phyloP scores from a whole-genome alignment of 2,797 vertebrate species.

The Lepilemur septentrionalis region DNA sequence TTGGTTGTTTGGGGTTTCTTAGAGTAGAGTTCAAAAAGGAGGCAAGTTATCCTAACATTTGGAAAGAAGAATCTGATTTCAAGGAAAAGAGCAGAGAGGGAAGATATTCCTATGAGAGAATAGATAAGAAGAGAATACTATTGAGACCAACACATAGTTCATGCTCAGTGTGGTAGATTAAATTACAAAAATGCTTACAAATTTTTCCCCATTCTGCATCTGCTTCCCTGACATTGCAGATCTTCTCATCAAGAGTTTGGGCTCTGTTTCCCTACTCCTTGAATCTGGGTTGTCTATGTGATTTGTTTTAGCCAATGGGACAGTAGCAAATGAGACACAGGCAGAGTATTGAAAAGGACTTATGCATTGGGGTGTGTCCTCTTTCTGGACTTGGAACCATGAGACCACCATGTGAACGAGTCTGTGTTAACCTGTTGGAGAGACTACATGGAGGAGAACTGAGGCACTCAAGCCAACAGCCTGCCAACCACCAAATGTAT shows the following conservation, averaged over 20 bases:
- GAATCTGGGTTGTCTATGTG: neutral
- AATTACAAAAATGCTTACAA: slow-evolving; percentile 53
- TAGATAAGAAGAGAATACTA: slow-evolving; percentile 46
- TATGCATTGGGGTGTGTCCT: neutral
- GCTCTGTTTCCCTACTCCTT: neutral
- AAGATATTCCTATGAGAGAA: slow-evolving; percentile 45
- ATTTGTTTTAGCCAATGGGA: neutral
- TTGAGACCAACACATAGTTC: slow-evolving; percentile 36
- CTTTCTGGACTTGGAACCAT: neutral
- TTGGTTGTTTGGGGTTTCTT: slow-evolving; percentile 7
- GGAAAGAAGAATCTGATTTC: slow-evolving; percentile 49
- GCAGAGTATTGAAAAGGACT: slow-evolving; percentile 8
- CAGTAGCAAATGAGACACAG: neutral
- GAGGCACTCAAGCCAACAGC: neutral
- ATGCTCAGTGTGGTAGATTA: slow-evolving; percentile 29
- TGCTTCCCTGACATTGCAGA: neutral
- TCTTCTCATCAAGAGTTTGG: neutral
- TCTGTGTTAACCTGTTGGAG: neutral
- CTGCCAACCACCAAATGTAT: neutral
- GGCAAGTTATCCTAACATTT: slow-evolving; percentile 29
- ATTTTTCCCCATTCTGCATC: slow-evolving; percentile 12
- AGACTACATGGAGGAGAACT: neutral
- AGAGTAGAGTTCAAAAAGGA: slow-evolving; percentile 33
- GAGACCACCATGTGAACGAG: neutral
- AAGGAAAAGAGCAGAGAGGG: slow-evolving; percentile 12